Evolutionary conservation across 37 sponge, comb jelly and placozoan species (phyloP).

Genomic region (Crambe crambe): DNA sequence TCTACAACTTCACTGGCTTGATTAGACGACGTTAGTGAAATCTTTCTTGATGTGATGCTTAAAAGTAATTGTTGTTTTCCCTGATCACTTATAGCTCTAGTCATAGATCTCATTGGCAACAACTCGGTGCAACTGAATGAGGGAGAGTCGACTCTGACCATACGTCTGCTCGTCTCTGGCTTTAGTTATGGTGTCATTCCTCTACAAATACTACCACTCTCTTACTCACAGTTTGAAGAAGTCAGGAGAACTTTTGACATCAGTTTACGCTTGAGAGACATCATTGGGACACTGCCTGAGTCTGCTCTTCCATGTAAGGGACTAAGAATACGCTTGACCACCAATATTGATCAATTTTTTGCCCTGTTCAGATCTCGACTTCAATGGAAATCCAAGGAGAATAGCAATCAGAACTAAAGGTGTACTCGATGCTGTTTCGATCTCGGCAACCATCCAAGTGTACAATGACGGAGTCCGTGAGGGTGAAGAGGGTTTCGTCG

Average conservation of each 20-base stretch:
- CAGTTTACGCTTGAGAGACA: not conserved
- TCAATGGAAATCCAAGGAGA: not conserved
- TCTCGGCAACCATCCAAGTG: not conserved
- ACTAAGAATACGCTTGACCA: not conserved
- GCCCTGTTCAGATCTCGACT: not conserved
- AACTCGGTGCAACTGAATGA: not conserved
- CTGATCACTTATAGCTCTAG: not conserved
- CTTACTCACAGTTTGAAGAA: not conserved
- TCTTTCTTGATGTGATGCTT: too few relatives aligned
- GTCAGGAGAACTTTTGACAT: not conserved
- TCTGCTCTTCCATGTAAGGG: not conserved
- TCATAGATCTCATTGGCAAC: not conserved
- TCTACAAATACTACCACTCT: not conserved
- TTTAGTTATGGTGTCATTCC: not conserved
- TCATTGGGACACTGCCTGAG: not conserved
- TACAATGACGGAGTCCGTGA: not conserved
- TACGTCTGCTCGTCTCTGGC: not conserved
- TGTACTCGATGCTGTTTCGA: not conserved
- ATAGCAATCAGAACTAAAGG: not conserved
- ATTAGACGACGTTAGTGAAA: too few relatives aligned
- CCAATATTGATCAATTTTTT: not conserved
- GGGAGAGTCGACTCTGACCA: not conserved
- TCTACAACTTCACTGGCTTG: too few relatives aligned
- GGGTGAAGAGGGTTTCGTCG: not conserved
- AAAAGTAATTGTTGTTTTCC: not conserved